Evolutionary conservation across 2,113 vertebrate genomes (phyloP).

Genomic region (Aspidoscelis tigris): DNA sequence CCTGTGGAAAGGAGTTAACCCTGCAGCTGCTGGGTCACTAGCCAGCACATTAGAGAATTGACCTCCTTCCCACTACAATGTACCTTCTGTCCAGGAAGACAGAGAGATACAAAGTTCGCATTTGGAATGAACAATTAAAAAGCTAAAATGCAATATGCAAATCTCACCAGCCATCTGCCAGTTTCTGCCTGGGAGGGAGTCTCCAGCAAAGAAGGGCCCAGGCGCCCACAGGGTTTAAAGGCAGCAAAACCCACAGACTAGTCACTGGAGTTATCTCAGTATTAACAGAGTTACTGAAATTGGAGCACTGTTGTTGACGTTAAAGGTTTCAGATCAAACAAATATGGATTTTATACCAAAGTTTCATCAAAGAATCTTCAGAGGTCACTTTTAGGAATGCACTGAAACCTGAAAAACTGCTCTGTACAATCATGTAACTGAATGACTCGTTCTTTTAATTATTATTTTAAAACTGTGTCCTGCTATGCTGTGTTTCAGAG

Average conservation of each 20-base stretch:
- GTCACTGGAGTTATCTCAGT: not conserved
- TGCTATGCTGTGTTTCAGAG: not conserved
- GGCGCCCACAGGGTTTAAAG: not conserved
- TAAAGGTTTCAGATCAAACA: not conserved
- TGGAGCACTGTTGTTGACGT: not conserved
- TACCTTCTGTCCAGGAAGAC: slow-evolving; percentile 35
- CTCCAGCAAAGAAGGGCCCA: not conserved
- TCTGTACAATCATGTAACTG: not conserved
- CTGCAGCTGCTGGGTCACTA: slow-evolving; percentile 45
- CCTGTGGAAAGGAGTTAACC: slow-evolving; percentile 31
- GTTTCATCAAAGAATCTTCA: not conserved
- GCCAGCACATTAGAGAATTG: slow-evolving; percentile 29
- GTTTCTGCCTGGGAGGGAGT: slow-evolving; percentile 9
- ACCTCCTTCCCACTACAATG: slow-evolving; percentile 28
- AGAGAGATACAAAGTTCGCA: slow-evolving; percentile 37
- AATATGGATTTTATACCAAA: not conserved
- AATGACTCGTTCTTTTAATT: not conserved
- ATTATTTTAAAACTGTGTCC: not conserved
- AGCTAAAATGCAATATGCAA: slow-evolving; percentile 36
- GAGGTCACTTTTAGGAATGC: not conserved
- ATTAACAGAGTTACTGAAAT: not conserved
- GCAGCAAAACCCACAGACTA: not conserved
- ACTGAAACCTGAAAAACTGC: not conserved
- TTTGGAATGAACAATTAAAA: slow-evolving; percentile 37
- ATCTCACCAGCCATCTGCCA: slow-evolving; percentile 40